A percentile compares a stretch with the other conserved stretches of the same genome.
Evolutionary conservation across 2,797 vertebrate species (phyloP).

Genomic region (Lemur catta): DNA sequence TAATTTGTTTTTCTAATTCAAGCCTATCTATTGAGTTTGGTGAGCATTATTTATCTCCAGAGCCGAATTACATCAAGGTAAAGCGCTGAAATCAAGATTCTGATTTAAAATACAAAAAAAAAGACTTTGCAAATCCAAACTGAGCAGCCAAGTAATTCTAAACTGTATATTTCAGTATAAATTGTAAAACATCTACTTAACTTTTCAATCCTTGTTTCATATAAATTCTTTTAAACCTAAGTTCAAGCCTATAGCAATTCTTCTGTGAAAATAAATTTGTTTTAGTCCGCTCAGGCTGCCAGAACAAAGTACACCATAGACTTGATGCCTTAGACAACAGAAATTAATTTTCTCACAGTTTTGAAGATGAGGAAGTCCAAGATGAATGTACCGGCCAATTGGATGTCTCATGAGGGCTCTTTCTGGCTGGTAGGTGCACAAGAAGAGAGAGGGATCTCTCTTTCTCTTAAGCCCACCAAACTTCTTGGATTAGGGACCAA

Average conservation of each 20-base stretch:
- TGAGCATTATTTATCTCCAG: background rate
- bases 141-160: background rate
- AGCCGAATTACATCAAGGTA: background rate
- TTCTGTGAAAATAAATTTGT: background rate
- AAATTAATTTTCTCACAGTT: background rate
- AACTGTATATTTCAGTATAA: background rate
- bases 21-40: background rate
- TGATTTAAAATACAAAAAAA: background rate
- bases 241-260: background rate
- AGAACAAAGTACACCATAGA: background rate
- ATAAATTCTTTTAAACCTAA: background rate
- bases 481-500: fast-evolving
- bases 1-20: background rate
- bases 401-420: background rate
- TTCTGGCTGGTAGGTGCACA: background rate
- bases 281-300: background rate
- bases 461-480: background rate
- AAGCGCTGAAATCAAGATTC: constrained; percentile 1
- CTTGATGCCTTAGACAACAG: no score
- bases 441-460: background rate
- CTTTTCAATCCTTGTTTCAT: background rate
- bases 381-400: background rate
- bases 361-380: background rate
- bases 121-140: background rate
- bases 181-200: background rate